Percentiles rank a stretch among this genome's conserved stretches.
phyloP scores from a whole-genome alignment of 2,797 vertebrate species.

The Pteronotus mesoamericanus region DNA sequence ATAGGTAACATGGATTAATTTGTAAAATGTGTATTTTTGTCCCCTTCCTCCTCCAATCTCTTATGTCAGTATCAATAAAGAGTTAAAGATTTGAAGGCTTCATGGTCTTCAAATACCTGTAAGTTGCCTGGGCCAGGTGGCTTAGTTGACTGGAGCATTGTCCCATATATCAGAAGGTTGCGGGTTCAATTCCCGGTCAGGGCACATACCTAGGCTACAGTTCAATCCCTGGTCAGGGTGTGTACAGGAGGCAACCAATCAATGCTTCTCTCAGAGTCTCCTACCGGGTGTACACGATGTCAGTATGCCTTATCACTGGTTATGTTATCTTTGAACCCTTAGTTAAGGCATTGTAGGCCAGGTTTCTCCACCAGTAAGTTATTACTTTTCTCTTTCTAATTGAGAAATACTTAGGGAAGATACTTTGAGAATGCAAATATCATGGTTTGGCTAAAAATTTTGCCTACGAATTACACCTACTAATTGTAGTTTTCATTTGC shows the following conservation, averaged over 20 bases:
- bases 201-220: too few species aligned
- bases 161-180: background rate
- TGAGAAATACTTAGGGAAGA: background rate
- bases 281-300: background rate
- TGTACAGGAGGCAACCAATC: background rate
- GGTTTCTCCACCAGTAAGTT: background rate
- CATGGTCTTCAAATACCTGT: background rate
- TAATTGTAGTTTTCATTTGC: background rate
- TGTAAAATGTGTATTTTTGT: background rate
- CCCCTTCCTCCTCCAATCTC: background rate
- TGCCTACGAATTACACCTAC: background rate
- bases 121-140: background rate
- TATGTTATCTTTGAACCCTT: background rate
- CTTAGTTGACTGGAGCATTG: background rate
- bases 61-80: background rate
- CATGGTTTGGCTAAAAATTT: background rate
- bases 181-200: background rate
- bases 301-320: background rate
- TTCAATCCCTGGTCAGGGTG: background rate
- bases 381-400: background rate
- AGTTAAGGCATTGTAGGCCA: background rate
- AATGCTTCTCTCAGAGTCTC: background rate
- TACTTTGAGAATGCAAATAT: background rate
- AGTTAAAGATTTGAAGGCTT: background rate
- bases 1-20: background rate